Percentiles rank a stretch among this genome's conserved stretches.
Conservation (phyloP, 2,888 invertebrate genomes). For the Copidosoma aretas region DNA sequence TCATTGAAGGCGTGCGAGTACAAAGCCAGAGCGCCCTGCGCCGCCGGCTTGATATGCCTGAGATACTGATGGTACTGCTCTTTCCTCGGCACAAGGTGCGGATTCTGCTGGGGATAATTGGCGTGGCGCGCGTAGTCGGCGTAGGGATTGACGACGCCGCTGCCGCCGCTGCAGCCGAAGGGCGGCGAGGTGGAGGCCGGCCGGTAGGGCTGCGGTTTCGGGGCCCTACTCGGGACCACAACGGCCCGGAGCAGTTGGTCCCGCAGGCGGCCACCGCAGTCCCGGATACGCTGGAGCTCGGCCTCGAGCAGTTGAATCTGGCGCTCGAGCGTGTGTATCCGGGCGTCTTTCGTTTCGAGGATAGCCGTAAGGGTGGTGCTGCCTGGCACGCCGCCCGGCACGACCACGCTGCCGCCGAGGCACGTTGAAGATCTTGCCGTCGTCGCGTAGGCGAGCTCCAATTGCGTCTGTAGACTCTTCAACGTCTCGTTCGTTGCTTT, state of each 20-base stretch:
- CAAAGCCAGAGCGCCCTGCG: constrained; percentile 58
- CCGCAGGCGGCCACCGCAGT: constrained; percentile 59
- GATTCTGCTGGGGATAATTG: constrained; percentile 60
- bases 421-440: constrained; percentile 63
- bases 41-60: constrained; percentile 58
- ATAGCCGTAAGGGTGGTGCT: constrained; percentile 79
- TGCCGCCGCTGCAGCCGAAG: constrained; percentile 35
- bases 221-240: constrained; percentile 49
- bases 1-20: constrained; percentile 69
- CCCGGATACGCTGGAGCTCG: constrained; percentile 72
- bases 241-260: constrained; percentile 58
- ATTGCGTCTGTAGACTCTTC: constrained; percentile 80
- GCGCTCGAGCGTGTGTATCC: constrained; percentile 86
- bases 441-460: constrained; percentile 75
- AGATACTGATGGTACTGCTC: constrained; percentile 52
- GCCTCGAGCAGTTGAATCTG: constrained; percentile 82
- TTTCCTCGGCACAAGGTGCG: constrained; percentile 58
- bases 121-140: constrained; percentile 49
- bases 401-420: constrained; percentile 58
- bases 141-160: constrained; percentile 59
- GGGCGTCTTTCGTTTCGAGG: constrained; percentile 85
- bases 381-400: constrained; percentile 64
- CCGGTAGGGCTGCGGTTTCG: constrained; percentile 57
- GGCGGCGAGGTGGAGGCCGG: constrained; percentile 37
- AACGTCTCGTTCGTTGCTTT: constrained; percentile 75